Evolutionary conservation across 2,113 vertebrate genomes (phyloP), one percentile per base, ranked within the genome.

Genomic region (Colaptes auratus): DNA sequence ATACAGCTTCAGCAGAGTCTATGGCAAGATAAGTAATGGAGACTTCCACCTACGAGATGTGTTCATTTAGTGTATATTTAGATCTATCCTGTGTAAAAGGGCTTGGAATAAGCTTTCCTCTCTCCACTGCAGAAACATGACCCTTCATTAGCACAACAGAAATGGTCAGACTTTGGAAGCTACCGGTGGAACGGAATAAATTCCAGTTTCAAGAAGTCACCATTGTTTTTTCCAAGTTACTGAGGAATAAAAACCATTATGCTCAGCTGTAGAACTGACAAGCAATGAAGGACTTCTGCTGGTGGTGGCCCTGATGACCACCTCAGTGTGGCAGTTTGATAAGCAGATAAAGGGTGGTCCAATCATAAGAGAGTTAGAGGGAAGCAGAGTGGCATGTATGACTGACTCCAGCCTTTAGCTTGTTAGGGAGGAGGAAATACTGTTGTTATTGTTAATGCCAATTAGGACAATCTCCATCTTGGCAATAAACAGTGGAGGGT

Each of bases 291-390:
- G 19, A 44, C 42, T 80, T 85, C 64, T 75, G 82, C 48, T 74
- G 72, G 11, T 83, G 82, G 52, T 80, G 76, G 72, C 79, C 53
- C 75, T 81, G 69, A 20, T 74, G 31, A 13, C 80, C 69, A 83
- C 61, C 33, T 79, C 58, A 61, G 76, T 15, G 67, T 6, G 77
- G 52, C 25, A 53, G 21, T 50, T 82, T 96, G 93, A 75, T 58
- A 65, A 19, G 53, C 79, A 95, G 91, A 91, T 88, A 88, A 90
- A 86, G 85, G 84, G 92, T 93, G 92, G 87, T 92, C 91, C 69
- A 35, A 53, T 82, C 35, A 4, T 9, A 21, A 64, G 42, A 8
- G 3, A 55, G 27, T 71, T 69, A 48, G 73, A 82, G 93, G n/a
- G 27, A 31, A 76, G 59, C 42, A 82, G 31, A 78, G 59, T 2